phyloP scores from a whole-genome alignment of 2,113 vertebrate species.

The Oenanthe melanoleuca region DNA sequence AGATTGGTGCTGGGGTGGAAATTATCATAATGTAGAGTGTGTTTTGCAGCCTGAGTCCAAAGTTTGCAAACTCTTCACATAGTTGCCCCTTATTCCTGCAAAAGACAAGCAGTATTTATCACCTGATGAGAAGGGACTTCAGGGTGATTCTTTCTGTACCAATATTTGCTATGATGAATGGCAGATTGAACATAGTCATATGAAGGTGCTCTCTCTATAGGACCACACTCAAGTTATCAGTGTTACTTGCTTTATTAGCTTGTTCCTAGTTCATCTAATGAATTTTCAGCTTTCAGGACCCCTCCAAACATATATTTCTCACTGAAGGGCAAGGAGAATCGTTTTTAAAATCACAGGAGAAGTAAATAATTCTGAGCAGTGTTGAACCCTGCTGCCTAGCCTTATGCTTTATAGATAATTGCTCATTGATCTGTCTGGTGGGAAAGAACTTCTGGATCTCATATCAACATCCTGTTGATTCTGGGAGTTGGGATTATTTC shows the following conservation, averaged over 20 bases:
- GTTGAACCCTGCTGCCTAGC: slow-evolving; percentile 39
- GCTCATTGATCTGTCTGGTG: slow-evolving; percentile 46
- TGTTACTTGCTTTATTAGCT: slow-evolving; percentile 40
- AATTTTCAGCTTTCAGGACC: slow-evolving; percentile 38
- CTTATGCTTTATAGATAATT: slow-evolving; percentile 48
- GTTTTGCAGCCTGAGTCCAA: background rate
- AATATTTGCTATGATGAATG: background rate
- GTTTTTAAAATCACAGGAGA: slow-evolving; percentile 29
- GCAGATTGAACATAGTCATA: background rate
- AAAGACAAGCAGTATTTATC: background rate
- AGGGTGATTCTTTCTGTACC: background rate
- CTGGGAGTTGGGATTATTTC: background rate
- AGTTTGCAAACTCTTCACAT: background rate
- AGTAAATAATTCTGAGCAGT: slow-evolving; percentile 37
- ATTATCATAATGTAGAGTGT: rapidly evolving
- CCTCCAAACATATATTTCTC: background rate
- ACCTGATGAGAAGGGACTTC: background rate
- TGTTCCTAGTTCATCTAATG: background rate
- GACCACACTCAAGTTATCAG: background rate
- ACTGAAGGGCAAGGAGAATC: slow-evolving; percentile 12
- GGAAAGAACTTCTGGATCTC: slow-evolving; percentile 9
- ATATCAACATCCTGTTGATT: slow-evolving; percentile 29
- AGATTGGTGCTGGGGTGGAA: background rate
- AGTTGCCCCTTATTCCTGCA: background rate
- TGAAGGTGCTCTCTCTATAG: background rate